Base-by-base conservation (phyloP, 2,113 vertebrate genomes). In the Fregata magnificens region DNA sequence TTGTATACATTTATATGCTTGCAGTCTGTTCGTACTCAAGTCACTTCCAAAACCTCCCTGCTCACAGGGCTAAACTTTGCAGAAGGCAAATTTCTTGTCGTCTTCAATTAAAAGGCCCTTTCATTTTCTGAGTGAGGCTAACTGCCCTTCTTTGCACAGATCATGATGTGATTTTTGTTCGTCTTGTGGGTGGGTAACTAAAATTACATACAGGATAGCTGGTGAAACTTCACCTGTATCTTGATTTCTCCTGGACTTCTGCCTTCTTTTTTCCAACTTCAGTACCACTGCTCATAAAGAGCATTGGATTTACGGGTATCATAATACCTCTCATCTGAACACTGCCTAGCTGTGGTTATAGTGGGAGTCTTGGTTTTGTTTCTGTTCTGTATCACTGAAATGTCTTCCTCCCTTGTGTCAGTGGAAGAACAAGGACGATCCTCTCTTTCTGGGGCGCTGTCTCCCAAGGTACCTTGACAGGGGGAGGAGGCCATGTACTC, bases 11-110 rank as follows among this genome's bases (percentile, higher is more conserved):
- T 49, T 79, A 42, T 34, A 32, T 63, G 38, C 10, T 9, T 6
- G 14, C 15, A 36, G 19, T 42, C 59, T 38, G 13, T 77, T 72
- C 0, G 0, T 31, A 31, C 19, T 79, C 1, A 0, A 40, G 38
- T 36, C 13, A 2, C 19, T 78, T 79, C 49, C 49, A 56, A 86
- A 79, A 56, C 17, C 44, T 67, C 49, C 29, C 38, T 47, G 44
- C 49, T 70, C 13, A 9, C 1, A 63, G 38, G 38, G 49, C 49
- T 83, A 49, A 6, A 59, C 40, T 25, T n/a, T 18, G 50, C 45
- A 59, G 79, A 74, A 65, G 45, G 40, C 40, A 81, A 17, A 38
- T 67, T 86, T 86, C 31, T 72, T 0, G 0, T 40, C 15, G 65
- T 24, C 20, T 81, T 65, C 34, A 65, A 6, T 72, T 76, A n/a